Evolutionary conservation across 2,113 vertebrate species (phyloP), one percentile per base, ranked within the genome.

Genomic region (Murina feae): DNA sequence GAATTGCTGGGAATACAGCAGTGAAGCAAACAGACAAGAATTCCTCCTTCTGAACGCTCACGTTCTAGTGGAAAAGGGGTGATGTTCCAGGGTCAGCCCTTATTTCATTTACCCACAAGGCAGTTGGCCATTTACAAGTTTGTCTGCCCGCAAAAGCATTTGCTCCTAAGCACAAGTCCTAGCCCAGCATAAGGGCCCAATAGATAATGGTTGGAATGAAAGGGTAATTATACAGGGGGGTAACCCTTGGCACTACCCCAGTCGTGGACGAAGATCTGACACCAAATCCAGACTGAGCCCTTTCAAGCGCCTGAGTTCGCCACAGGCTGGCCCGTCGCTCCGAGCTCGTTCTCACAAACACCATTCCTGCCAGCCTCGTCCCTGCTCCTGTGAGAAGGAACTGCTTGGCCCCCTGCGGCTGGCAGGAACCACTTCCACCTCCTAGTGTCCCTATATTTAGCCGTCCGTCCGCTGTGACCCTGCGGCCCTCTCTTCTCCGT

Each of bases 351-450:
- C 49, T 86, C 75, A 47, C 25, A 82, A 28, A 37, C 74, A 2
- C 49, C 8, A 10, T 28, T 78, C 76, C 63, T 6, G 2, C 86
- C 49, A 42, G 30, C 51, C 71, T 66, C 63, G 6, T 60, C 35
- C 28, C 42, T 76, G 9, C 23, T 51, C 65, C n/a, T 25, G 4
- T 35, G 39, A 89, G 76, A 81, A 94, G 95, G 80, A 93, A 69
- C 80, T 35, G 93, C 53, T 65, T 0, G n/a, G 69, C 75, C 80
- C 91, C 94, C 93, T 72, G 71, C 2, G 6, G 90, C 66, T 11
- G 3, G 90, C 97, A 97, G 95, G 95, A 97, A 95, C 95, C 66
- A 71, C 95, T 96, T 96, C 95, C 96, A 97, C 92, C 93, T 95
- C 93, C 2, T 0, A 74, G 72, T 25, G 80, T 87, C 47, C 76